A percentile compares a stretch with the other conserved stretches of the same genome.
Conservation (phyloP, 2,888 invertebrate species). For the Emesis russula region DNA sequence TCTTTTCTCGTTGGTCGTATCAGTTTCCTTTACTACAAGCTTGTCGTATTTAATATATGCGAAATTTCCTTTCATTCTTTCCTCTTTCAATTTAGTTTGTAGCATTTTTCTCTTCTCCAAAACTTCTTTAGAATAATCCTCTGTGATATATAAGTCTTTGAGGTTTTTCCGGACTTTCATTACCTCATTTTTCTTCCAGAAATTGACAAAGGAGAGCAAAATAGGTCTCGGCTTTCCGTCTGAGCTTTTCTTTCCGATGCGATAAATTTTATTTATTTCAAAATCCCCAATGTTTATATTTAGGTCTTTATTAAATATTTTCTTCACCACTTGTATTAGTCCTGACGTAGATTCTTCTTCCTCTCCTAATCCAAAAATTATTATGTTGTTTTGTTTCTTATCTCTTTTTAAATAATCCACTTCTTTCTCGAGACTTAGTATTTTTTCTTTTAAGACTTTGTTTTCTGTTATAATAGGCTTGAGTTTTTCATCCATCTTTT, state of each 20-base stretch:
- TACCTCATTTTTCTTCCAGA: conserved; percentile 48
- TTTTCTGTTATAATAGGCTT: not conserved
- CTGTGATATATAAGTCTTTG: conserved; percentile 36
- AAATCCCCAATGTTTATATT: not conserved
- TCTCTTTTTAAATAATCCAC: not conserved
- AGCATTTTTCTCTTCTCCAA: conserved; percentile 33
- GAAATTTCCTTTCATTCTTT: not conserved
- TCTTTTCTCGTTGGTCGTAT: conserved; percentile 24
- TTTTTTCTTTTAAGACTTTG: not conserved
- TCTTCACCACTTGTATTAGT: conserved; percentile 44
- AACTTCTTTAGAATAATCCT: conserved; percentile 32
- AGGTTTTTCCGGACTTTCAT: conserved; percentile 35
- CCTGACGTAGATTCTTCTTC: conserved; percentile 46
- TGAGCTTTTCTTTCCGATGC: conserved; percentile 1
- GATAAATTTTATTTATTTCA: conserved; percentile 4
- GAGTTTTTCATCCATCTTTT: not conserved
- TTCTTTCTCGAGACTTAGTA: not conserved
- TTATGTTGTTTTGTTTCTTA: conserved; percentile 44
- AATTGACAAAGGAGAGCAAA: conserved; percentile 45
- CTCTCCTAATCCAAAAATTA: conserved; percentile 53
- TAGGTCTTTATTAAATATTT: conserved; percentile 45
- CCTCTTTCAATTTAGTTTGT: conserved; percentile 7
- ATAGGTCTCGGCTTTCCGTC: conserved; percentile 2
- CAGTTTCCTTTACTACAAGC: conserved; percentile 25
- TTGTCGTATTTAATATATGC: not conserved